phyloP scores from a whole-genome alignment of 2,113 vertebrate genomes.

The Chrysochloris asiatica region DNA sequence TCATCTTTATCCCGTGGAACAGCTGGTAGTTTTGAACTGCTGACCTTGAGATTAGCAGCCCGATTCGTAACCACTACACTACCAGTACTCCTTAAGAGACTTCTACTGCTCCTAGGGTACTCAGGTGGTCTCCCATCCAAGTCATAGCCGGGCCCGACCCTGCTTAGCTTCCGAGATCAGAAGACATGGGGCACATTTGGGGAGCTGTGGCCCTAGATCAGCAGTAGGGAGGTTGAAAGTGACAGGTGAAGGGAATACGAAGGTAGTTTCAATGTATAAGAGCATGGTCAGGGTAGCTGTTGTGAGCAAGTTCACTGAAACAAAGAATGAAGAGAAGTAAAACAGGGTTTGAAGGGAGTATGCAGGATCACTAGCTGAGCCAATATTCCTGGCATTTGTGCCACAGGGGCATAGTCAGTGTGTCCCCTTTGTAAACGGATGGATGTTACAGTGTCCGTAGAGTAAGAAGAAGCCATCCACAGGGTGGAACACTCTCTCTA shows the following conservation, averaged over 20 bases:
- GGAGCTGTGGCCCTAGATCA: too few relatives aligned
- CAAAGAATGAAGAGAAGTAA: not conserved
- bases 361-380: not conserved
- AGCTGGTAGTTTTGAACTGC: too few relatives aligned
- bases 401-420: not conserved
- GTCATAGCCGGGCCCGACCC: too few relatives aligned
- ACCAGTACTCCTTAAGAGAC: too few relatives aligned
- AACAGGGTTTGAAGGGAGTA: not conserved
- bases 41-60: too few relatives aligned
- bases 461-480: not conserved
- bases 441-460: not conserved
- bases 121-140: too few relatives aligned
- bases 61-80: too few relatives aligned
- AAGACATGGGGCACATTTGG: too few relatives aligned
- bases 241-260: not conserved
- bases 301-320: not conserved
- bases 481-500: not conserved
- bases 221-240: not conserved
- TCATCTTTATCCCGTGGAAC: too few relatives aligned
- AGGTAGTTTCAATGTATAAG: not conserved
- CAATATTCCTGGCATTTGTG: not conserved
- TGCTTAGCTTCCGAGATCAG: too few relatives aligned
- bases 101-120: too few relatives aligned
- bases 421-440: not conserved
- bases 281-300: not conserved